Evolutionary conservation across 1,140 invertebrate species (phyloP).

Genomic region (Helicoverpa armigera): DNA sequence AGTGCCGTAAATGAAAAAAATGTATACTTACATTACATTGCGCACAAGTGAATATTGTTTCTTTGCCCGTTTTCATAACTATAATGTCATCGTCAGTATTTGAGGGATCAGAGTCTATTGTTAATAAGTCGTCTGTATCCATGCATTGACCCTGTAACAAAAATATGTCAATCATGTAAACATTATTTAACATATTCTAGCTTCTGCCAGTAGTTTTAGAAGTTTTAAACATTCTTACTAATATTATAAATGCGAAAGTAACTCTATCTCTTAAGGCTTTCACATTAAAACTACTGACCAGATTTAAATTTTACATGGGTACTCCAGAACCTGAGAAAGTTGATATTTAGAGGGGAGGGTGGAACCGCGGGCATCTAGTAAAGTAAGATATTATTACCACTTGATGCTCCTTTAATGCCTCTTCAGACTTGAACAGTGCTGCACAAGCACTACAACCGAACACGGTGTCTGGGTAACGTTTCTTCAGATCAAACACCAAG

Average conservation of each 20-base stretch:
- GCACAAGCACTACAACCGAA: conserved; percentile 73
- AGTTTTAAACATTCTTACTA: no score
- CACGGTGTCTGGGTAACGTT: conserved; percentile 49
- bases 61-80: conserved; percentile 58
- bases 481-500: conserved; percentile 43
- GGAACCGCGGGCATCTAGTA: no score
- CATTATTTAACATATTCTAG: no score
- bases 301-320: no score
- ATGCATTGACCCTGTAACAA: conserved; percentile 64
- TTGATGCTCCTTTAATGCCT: conserved; percentile 65
- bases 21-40: conserved; percentile 70
- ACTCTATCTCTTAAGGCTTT: no score
- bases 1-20: not conserved
- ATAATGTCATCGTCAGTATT: conserved; percentile 56
- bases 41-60: conserved; percentile 66
- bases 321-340: no score
- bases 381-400: conserved; percentile 58
- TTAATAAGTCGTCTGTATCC: conserved; percentile 58
- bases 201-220: no score
- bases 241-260: no score
- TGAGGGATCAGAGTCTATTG: conserved; percentile 57
- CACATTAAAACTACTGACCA: no score
- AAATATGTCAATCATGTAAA: no score
- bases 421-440: conserved; percentile 62
- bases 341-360: no score